Evolutionary conservation across 2,113 vertebrate species (phyloP).

Genomic region (Climacteris rufus): DNA sequence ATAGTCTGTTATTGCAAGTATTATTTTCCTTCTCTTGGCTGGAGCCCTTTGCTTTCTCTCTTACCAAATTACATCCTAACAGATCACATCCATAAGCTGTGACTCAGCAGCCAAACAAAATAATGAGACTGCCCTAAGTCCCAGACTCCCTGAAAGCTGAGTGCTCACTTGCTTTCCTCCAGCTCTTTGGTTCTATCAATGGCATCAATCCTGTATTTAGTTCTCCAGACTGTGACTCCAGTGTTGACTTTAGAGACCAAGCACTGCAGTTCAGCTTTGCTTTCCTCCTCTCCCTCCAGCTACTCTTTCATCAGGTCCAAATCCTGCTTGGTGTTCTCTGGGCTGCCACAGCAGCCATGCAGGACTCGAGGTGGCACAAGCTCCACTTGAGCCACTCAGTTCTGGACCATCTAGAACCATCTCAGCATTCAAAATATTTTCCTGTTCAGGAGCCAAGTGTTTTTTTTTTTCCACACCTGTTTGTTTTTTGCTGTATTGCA

Average conservation of each 20-base stretch:
- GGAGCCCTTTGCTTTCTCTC: neutral
- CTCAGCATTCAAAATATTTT: neutral
- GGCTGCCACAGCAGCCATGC: slow-evolving; percentile 33
- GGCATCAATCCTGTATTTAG: slow-evolving; percentile 68
- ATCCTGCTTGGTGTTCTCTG: slow-evolving; percentile 65
- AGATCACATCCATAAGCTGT: neutral
- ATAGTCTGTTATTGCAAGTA: neutral
- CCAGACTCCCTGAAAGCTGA: neutral
- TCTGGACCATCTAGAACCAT: neutral
- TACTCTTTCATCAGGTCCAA: slow-evolving; percentile 68
- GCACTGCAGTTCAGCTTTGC: slow-evolving; percentile 61
- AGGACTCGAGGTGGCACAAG: neutral
- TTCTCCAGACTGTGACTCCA: slow-evolving; percentile 73
- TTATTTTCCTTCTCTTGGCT: neutral
- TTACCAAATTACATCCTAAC: neutral
- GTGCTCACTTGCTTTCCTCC: slow-evolving; percentile 73
- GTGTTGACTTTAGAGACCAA: slow-evolving; percentile 73
- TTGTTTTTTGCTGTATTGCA: neutral
- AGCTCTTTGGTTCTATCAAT: slow-evolving; percentile 71
- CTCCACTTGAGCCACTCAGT: neutral
- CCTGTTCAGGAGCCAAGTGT: neutral
- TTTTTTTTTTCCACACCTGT: neutral
- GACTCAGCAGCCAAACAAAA: neutral
- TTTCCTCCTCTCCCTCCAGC: slow-evolving; percentile 72
- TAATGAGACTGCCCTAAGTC: neutral